Evolutionary conservation across 2,113 vertebrate species (phyloP).

Genomic region (rabbit (Oryctolagus cuniculus)): mOryCun1.1 NC_091450.1:42953501-42954000

Average conservation of each 20-base stretch:
- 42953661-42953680: neutral
- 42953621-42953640: neutral
- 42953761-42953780: neutral
- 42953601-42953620: neutral
- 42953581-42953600: neutral
- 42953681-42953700: neutral
- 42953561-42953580: neutral
- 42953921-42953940: neutral
- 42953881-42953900: neutral
- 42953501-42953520: neutral
- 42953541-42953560: neutral
- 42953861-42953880: neutral
- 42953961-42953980: conserved; percentile 83
- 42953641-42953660: neutral
- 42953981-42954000: conserved; percentile 89
- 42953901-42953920: no score
- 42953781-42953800: neutral
- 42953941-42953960: neutral
- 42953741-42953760: neutral
- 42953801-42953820: neutral
- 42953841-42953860: neutral
- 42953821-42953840: neutral
- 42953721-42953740: fast-evolving
- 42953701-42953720: neutral
- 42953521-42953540: neutral